Base-by-base conservation (phyloP, 2,113 vertebrate species). In the Electrona antarctica region DNA sequence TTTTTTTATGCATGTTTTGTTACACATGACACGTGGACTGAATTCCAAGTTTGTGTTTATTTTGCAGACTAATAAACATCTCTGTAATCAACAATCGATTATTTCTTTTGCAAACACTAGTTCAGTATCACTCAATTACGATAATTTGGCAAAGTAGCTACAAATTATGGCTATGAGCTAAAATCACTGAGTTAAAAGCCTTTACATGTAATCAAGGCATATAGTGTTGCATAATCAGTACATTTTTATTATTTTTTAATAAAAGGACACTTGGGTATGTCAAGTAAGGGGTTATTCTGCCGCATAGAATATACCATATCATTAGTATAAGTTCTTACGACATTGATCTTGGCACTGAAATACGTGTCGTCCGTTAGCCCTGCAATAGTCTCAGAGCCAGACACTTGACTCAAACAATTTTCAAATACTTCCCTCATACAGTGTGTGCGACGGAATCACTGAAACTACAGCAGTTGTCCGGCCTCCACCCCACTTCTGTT, bases 201-300 rank as follows among this genome's bases (percentile, higher is more conserved):
- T 51, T 67, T 84, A 76, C 57, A 73, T 48, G 54, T 69, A 60
- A 55, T 84, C 49, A 85, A 89, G 86, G 79, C 86, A 83, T 60
- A 60, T 90, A 80, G 14, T 71, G 65, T 71, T 85, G 78, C 86
- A 86, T 85, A 74, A 78, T 80, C 67, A 60, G 58, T 48, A 57
- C 6, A 60, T 67, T 41, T 4, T 41, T 41, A 4, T 33, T 33
- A 33, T 41, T 41, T 41, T 41, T 3, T 41, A 28, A 76, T 80
- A 74, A 79, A 89, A 90, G 89, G 82, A 73, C 78, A 80, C 85
- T 85, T 78, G 73, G 73, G 14, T 51, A 62, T 66, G 75, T 71
- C 7, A 58, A 71, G 58, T 72, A 41, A 62, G 74, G 73, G 48
- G 51, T 14, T 70, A 13, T 45, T 73, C 1, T 52, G 2, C 57